phyloP scores from a whole-genome alignment of 2,113 vertebrate genomes.

The Pedetes capensis region DNA sequence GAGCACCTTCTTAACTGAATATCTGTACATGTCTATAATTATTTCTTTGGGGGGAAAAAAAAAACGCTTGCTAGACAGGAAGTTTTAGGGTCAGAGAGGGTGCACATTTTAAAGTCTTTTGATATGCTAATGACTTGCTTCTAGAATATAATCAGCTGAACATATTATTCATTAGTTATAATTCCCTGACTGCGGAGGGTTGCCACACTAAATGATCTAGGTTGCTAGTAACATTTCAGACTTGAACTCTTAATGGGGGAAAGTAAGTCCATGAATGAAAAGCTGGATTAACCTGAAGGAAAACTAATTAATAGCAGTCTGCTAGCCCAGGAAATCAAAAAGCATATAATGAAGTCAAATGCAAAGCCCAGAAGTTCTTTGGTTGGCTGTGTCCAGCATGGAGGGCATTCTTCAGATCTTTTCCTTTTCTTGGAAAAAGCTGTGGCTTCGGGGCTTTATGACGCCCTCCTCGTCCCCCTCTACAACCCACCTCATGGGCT shows the following conservation, averaged over 20 bases:
- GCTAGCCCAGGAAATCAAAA: constrained; percentile 51
- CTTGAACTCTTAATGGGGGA: constrained; percentile 21
- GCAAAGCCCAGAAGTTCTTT: background rate
- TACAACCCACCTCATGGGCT: background rate
- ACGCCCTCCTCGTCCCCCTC: background rate
- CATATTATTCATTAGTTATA: constrained; percentile 67
- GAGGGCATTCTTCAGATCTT: background rate
- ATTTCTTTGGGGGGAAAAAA: constrained; percentile 48
- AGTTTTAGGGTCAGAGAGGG: constrained; percentile 62
- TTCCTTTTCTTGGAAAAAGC: background rate
- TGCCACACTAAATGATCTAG: constrained; percentile 40
- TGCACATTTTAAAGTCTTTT: constrained; percentile 56
- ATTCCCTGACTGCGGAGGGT: constrained; percentile 7
- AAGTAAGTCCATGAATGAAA: constrained; percentile 45
- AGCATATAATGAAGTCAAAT: constrained; percentile 29
- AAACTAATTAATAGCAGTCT: constrained; percentile 60
- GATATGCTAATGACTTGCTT: constrained; percentile 70
- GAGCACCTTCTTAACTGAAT: background rate
- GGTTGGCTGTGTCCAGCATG: accelerated
- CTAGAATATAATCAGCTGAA: constrained; percentile 44
- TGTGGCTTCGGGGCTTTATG: background rate
- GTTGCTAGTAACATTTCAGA: constrained; percentile 66
- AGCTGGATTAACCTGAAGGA: constrained; percentile 61
- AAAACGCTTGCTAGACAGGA: constrained; percentile 52
- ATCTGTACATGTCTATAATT: background rate